phyloP scores from a whole-genome alignment of 37 sponge, comb jelly and placozoan genomes.

The Oopsacas minuta region DNA sequence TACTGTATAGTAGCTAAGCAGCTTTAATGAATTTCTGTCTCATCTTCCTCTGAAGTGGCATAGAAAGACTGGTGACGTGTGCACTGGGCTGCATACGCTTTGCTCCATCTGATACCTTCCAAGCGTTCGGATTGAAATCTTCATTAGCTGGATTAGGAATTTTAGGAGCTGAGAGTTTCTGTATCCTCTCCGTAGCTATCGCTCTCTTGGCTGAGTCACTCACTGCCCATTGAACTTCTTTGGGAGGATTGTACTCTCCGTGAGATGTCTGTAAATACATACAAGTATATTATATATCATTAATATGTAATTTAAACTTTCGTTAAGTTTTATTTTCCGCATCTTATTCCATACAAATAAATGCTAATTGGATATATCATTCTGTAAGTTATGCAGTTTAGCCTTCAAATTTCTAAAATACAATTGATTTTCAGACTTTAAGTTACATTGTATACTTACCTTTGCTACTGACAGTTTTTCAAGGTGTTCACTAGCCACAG shows the following conservation, averaged over 20 bases:
- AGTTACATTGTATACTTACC: too few species aligned
- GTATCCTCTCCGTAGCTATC: slow-evolving; percentile 35
- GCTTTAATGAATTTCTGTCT: neutral
- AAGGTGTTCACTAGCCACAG: neutral
- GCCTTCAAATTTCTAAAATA: too few species aligned
- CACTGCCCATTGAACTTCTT: slow-evolving; percentile 39
- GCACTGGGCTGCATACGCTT: slow-evolving; percentile 47
- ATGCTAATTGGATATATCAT: too few species aligned
- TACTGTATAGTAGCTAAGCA: neutral
- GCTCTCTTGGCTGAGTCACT: slow-evolving; percentile 21
- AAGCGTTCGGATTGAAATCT: slow-evolving; percentile 61
- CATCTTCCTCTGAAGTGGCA: slow-evolving; percentile 52
- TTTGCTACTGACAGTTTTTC: neutral
- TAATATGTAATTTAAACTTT: too few species aligned
- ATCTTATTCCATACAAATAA: too few species aligned
- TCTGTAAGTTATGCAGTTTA: too few species aligned
- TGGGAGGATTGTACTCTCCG: slow-evolving; percentile 24
- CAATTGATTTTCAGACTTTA: too few species aligned
- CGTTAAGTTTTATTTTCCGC: too few species aligned
- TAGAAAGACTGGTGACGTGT: slow-evolving; percentile 40
- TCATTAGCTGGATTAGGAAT: slow-evolving; percentile 24
- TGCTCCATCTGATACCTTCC: slow-evolving; percentile 50
- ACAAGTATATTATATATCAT: too few species aligned
- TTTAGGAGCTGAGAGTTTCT: slow-evolving; percentile 48
- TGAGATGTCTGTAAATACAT: slow-evolving; percentile 13